A percentile compares a stretch with the other conserved stretches of the same genome.
phyloP scores from a whole-genome alignment of 2,888 invertebrate genomes.

The Helicoverpa assulta region DNA sequence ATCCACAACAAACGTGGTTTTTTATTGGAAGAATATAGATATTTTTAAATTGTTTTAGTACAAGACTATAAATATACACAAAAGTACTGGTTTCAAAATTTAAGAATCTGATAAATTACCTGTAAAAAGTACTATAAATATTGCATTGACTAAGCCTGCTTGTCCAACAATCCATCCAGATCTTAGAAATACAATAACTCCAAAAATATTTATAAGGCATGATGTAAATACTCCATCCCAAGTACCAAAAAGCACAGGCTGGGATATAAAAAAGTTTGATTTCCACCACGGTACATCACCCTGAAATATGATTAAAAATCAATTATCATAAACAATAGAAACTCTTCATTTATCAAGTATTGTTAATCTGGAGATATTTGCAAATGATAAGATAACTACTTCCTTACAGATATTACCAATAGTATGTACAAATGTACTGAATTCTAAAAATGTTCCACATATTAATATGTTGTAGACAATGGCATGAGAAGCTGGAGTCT shows the following conservation, averaged over 20 bases:
- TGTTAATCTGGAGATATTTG: slow-evolving; percentile 31
- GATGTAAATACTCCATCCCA: slow-evolving; percentile 99
- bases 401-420: slow-evolving; percentile 17
- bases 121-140: slow-evolving; percentile 95
- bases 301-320: slow-evolving; percentile 79
- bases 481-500: not conserved
- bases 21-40: too few relatives aligned
- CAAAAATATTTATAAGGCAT: slow-evolving; percentile 99
- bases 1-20: too few relatives aligned
- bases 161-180: slow-evolving; percentile 99
- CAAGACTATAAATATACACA: too few relatives aligned
- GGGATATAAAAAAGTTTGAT: slow-evolving; percentile 98
- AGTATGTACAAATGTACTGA: not conserved
- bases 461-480: not conserved
- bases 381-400: slow-evolving; percentile 42
- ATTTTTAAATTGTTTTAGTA: too few relatives aligned
- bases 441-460: not conserved
- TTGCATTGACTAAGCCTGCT: slow-evolving; percentile 95
- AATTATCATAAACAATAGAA: slow-evolving; percentile 5
- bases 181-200: slow-evolving; percentile 98
- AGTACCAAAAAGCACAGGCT: slow-evolving; percentile 98
- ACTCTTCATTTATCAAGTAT: slow-evolving; percentile 16
- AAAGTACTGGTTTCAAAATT: not conserved
- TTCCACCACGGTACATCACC: slow-evolving; percentile 98
- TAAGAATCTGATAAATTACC: slow-evolving; percentile 81